Base-by-base conservation (phyloP, 2,888 invertebrate species). In the Tetragonula carbonaria region DNA sequence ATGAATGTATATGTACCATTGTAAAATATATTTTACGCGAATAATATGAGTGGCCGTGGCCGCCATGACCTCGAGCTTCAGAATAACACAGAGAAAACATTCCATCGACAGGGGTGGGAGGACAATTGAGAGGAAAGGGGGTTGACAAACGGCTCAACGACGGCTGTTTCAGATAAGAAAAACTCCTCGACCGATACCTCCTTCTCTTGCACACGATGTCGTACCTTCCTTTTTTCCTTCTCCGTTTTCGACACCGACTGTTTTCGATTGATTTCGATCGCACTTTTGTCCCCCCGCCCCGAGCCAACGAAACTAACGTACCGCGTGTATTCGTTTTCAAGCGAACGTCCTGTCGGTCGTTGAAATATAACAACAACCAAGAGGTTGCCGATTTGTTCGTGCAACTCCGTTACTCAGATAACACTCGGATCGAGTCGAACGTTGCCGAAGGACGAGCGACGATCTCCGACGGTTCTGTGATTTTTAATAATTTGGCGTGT, bases 1-100 rank as follows among this genome's bases (percentile, higher is more conserved):
- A 84, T 86, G 87, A 88, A 85, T 87, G 86, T 86, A 88, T 87
- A 88, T 86, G 84, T 85, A 75, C 75, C 80, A 86, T 86, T 87
- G 84, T 86, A 89, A 90, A 87, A 80, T 87, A 87, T 85, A 82
- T 90, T 91, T 84, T 33, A 86, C 85, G 83, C 73, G 78, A 79
- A 87, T 70, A 78, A 85, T 83, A 11, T 67, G 74, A 72, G 45
- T 77, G 87, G 83, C 75, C 81, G 75, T 77, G 80, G 74, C 8
- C 68, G 76, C 74, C 71, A 74, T 71, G 84, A 87, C 23, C 53
- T 86, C 82, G 80, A 87, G 85, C 86, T 87, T 83, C 84, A 85
- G 80, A 70, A n/a, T 53, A 74, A 83, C 62, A 76, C 80, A 84
- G 85, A 84, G 80, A 89, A 38, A 86, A 92, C 92, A 92, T 92